phyloP scores from a whole-genome alignment of 1,140 invertebrate genomes.

The Eumeta japonica region DNA sequence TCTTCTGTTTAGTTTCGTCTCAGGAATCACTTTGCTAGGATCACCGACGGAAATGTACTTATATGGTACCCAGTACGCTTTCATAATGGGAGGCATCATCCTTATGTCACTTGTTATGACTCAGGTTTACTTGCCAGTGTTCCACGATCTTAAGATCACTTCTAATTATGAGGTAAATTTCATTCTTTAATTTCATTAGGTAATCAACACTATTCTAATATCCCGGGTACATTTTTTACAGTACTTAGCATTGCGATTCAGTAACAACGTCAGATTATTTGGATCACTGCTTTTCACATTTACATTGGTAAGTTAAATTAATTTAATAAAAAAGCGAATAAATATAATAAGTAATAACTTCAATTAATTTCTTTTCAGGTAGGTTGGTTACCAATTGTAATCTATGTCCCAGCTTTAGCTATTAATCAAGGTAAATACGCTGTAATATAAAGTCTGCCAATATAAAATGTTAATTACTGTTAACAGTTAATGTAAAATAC shows the following conservation, averaged over 20 bases:
- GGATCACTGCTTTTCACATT: slow-evolving; percentile 72
- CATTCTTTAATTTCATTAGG: slow-evolving; percentile 6
- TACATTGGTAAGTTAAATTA: slow-evolving; percentile 62
- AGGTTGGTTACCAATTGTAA: slow-evolving; percentile 69
- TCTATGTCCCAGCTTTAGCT: slow-evolving; percentile 72
- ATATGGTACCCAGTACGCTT: slow-evolving; percentile 74
- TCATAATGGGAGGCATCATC: slow-evolving; percentile 64
- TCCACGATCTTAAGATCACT: slow-evolving; percentile 76
- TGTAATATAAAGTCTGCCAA: background rate
- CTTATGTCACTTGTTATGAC: slow-evolving; percentile 69
- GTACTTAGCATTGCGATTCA: slow-evolving; percentile 80
- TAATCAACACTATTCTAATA: slow-evolving; percentile 13
- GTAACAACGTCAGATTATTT: slow-evolving; percentile 68
- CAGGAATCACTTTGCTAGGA: slow-evolving; percentile 78
- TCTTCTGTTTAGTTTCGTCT: slow-evolving; percentile 73
- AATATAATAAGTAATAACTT: slow-evolving; percentile 56
- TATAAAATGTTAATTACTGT: background rate
- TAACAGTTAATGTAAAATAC: slow-evolving; percentile 6
- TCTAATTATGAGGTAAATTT: slow-evolving; percentile 78
- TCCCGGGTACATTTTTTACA: slow-evolving; percentile 41
- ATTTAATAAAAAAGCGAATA: background rate
- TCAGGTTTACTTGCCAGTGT: slow-evolving; percentile 78
- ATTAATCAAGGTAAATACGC: slow-evolving; percentile 68
- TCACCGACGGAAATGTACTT: slow-evolving; percentile 84
- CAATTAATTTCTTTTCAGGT: slow-evolving; percentile 59